Evolutionary conservation across 2,113 vertebrate genomes (phyloP), one percentile per base, ranked within the genome.

Genomic region (Catharus minimus): DNA sequence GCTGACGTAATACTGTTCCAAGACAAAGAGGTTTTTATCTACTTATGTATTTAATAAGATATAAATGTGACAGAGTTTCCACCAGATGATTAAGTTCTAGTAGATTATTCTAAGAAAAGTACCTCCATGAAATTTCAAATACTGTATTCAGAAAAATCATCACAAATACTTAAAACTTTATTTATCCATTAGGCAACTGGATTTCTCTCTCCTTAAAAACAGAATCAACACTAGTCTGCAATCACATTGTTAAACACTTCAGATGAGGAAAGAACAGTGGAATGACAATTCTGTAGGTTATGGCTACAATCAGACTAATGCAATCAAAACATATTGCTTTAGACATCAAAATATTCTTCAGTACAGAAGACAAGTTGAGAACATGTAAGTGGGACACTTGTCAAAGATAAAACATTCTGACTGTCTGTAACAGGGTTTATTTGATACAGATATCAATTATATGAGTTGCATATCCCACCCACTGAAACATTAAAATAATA

Each of bases 391-490:
- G 46, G 62, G 38, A 73, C 33, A 61, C 68, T 89, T 93, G 55
- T 89, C 62, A 90, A 76, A 73, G 16, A 38, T 46, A 78, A 89
- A 88, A 82, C 13, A 49, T 82, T 82, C 3, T 7, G 64, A 82
- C 33, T 85, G 22, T 52, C 41, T 19, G 4, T 85, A 67, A 86
- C 68, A 95, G 39, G 64, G 21, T 83, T 79, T 85, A 82, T 88
- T 88, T 80, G 47, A 71, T 47, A 74, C 21, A 83, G 87, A 83
- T 83, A 91, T 76, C 28, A 88, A 46, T 82, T 90, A 82, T 17
- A 43, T 50, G 26, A 77, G 60, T 83, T 86, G 20, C 15, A 66
- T 77, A 36, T 77, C 75, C 74, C 56, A 73, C 55, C 33, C 79
- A 80, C 62, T 76, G 66, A 83, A 79, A 90, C 43, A 62, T 69